Percentiles rank a stretch among this genome's conserved stretches.
These are phyloP conservation scores for Eremobia ochroleuca DNA, from an alignment of 2,888 invertebrate genomes.

Conservation along the genomic window DNA sequence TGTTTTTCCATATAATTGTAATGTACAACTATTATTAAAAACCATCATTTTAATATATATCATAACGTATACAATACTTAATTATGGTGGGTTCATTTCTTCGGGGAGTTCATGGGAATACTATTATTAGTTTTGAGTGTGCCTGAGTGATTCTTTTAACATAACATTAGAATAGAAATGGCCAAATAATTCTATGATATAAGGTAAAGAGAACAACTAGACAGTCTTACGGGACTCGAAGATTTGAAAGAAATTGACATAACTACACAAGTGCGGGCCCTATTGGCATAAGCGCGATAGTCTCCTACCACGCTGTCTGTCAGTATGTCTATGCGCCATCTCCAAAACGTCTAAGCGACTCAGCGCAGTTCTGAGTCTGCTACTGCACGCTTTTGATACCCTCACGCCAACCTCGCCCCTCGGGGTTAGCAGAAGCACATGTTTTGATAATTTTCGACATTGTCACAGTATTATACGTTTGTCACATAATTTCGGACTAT, in stretches of 20 bases:
- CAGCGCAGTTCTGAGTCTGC: constrained; percentile 86
- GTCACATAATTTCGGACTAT: constrained; percentile 71
- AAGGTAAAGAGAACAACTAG: constrained; percentile 26
- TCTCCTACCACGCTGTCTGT: constrained; percentile 70
- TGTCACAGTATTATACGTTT: constrained; percentile 63
- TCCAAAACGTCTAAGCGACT: constrained; percentile 87
- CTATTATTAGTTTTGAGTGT: constrained; percentile 47
- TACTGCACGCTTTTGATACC: constrained; percentile 86
- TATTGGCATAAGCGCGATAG: constrained; percentile 70
- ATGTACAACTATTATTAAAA: constrained; percentile 51
- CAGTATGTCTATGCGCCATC: constrained; percentile 60
- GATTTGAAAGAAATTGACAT: constrained; percentile 38
- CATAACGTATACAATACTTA: constrained; percentile 27
- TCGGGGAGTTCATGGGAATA: constrained; percentile 29
- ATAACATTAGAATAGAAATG: constrained; percentile 59
- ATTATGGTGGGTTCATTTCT: constrained; percentile 22
- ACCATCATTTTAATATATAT: constrained; percentile 35
- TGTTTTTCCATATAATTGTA: constrained; percentile 41
- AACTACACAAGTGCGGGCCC: constrained; percentile 57
- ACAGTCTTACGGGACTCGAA: constrained; percentile 26
- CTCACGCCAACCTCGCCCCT: constrained; percentile 34
- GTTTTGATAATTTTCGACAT: constrained; percentile 42
- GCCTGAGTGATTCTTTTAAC: constrained; percentile 53
- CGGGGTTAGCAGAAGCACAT: constrained; percentile 34
- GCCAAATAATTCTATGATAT: constrained; percentile 63